Base-by-base conservation (phyloP, 2,888 invertebrate genomes). In the Hemithea aestivaria region DNA sequence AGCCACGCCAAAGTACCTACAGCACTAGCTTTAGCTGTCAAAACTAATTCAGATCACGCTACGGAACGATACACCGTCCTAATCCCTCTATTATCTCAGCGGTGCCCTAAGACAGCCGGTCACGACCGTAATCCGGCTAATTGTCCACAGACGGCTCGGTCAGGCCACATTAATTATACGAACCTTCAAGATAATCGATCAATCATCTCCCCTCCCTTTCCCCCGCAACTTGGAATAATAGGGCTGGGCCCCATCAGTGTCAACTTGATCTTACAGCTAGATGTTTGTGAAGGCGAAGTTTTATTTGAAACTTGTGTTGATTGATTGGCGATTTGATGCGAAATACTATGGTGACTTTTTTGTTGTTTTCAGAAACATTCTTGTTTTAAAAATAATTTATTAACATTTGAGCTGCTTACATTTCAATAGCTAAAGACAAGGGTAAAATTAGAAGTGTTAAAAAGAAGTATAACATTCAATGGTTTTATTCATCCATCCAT, bases 131-230 rank as follows among this genome's bases (percentile, higher is more conserved):
- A 62, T 59, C 51, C 54, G 49, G 48, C 51, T 66, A 63, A 66
- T 68, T 68, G 70, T 69, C 60, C 53, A 46, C 53, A 60, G 58
- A 51, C 53, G 50, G 53, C 59, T 58, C 63, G 65, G 66, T 63
- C 67, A 67, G 62, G 52, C 51, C 61, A 66, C 78, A 73, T 78
- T 78, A 80, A 79, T 80, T 80, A 78, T 66, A 69, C 57, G 53
- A 59, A 58, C 53, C 60, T 64, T 58, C 56, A 49, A 58, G 62
- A 53, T 58, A 63, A 68, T 65, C 65, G 69, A 80, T 81, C 76
- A 76, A 79, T 82, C 79, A 76, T 60, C 49, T 50, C 45, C 44
- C 51, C 33, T 48, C 36, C 31, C 47, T 33, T 33, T 22, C 47
- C 43, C 23, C 43, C 36, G 37, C 48, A 45, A 47, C 47, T 48